Evolutionary conservation across 53 echinoderm and acorn worm species (phyloP).

Genomic region (Antedon mediterranea): DNA sequence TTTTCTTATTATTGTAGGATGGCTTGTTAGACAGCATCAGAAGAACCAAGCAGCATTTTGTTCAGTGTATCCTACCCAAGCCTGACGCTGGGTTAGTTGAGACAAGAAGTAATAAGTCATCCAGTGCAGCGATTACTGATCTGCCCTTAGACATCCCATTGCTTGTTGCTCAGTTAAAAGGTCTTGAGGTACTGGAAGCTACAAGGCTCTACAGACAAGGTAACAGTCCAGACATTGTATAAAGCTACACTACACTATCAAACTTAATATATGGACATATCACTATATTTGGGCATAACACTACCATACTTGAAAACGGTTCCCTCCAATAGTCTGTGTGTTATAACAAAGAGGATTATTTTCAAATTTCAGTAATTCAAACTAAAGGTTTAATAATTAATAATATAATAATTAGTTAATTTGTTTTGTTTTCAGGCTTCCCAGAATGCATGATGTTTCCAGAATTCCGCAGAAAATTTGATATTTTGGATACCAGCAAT

Average conservation of each 20-base stretch:
- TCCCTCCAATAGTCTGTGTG: too few species aligned
- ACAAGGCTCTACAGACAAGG: constrained; percentile 78
- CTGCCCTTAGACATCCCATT: constrained; percentile 68
- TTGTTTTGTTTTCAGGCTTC: constrained; percentile 36
- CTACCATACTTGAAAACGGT: too few species aligned
- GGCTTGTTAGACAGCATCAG: constrained; percentile 76
- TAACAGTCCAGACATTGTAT: constrained; percentile 16
- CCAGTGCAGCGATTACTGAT: constrained; percentile 26
- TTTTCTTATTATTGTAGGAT: constrained; percentile 30
- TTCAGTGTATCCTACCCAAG: constrained; percentile 75
- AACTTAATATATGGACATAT: too few species aligned
- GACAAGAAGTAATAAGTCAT: constrained; percentile 39
- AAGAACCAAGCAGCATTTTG: constrained; percentile 78
- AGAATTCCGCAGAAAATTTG: constrained; percentile 83
- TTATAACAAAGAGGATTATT: too few species aligned
- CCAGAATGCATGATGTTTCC: constrained; percentile 85
- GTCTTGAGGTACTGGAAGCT: constrained; percentile 49
- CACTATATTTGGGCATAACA: too few species aligned
- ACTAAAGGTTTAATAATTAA: too few species aligned
- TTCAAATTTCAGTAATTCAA: too few species aligned
- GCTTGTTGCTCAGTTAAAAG: constrained; percentile 53
- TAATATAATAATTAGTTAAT: too few species aligned
- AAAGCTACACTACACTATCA: too few species aligned
- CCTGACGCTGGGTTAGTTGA: constrained; percentile 74
- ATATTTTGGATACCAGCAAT: constrained; percentile 49